Base-by-base conservation (phyloP, 2,888 invertebrate species). In the Panzeria rudis region DNA sequence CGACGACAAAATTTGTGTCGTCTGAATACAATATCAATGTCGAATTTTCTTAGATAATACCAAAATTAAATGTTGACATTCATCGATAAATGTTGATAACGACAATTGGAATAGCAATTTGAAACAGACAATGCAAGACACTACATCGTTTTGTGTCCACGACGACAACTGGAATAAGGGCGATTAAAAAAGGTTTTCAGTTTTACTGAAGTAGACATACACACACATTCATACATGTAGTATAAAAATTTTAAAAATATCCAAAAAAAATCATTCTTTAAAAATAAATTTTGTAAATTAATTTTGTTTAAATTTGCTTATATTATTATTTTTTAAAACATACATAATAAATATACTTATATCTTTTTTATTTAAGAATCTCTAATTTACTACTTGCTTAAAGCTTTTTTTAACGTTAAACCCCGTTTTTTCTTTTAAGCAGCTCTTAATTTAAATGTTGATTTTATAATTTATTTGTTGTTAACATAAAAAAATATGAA, bases 391-490 rank as follows among this genome's bases (percentile, higher is more conserved):
- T 64, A 69, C 25, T 64, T 69, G 85, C 78, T 85, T 82, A 52
- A 82, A 85, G 82, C 85, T 81, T 76, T 71, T 61, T 69, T 69
- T 41, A 69, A 50, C 20, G 75, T 84, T 81, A 73, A 69, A 84
- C 75, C 62, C 69, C 75, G 15, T 29, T 56, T 29, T 56, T 79
- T 72, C 41, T 56, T 64, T 77, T 69, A 79, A 84, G 76, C 77
- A 75, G 59, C 78, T 75, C 62, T 84, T 81, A 73, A 73, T 84
- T 84, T 78, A 64, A 86, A 83, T 85, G 85, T 85, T 85, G 82
- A 76, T 82, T 85, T 82, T 79, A 79, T 86, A 80, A n/a, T 86
- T 86, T 83, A 83, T 86, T 83, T 83, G 76, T 83, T 86, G 83
- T 86, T 86, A 80, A 79, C 72, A 76, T 76, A 59, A 66, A 47